Evolutionary conservation across 2,888 invertebrate species (phyloP).

Genomic region (Barypeithes pellucidus): DNA sequence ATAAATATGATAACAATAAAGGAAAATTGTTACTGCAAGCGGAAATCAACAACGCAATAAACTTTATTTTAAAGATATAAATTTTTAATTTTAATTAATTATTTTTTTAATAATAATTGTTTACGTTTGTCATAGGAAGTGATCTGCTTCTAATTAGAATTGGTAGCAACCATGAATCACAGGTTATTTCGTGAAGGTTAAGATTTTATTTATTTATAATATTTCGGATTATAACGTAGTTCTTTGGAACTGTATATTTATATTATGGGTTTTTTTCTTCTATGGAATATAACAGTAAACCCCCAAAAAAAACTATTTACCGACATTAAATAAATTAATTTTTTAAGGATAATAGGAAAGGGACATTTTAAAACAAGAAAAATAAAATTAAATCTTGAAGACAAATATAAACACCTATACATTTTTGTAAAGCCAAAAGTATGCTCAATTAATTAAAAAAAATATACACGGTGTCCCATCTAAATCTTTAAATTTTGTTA

Average conservation of each 20-base stretch:
- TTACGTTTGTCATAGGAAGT: slow-evolving; percentile 34
- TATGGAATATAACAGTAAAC: background rate
- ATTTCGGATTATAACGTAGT: slow-evolving; percentile 6
- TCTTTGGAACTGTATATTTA: slow-evolving; percentile 4
- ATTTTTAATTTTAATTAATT: slow-evolving; percentile 23
- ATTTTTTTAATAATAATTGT: slow-evolving; percentile 29
- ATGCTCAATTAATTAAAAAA: too few species aligned
- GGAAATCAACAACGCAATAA: slow-evolving; percentile 25
- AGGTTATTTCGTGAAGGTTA: slow-evolving; percentile 34
- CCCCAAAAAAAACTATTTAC: background rate
- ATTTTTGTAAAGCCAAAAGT: too few species aligned
- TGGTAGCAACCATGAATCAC: slow-evolving; percentile 33
- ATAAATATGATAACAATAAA: slow-evolving; percentile 1
- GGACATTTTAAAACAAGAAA: too few species aligned
- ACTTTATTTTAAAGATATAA: slow-evolving; percentile 23
- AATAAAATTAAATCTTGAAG: too few species aligned
- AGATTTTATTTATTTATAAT: slow-evolving; percentile 14
- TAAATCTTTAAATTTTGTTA: too few species aligned
- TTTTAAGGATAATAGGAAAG: too few species aligned
- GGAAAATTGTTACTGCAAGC: slow-evolving; percentile 21
- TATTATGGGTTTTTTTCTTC: slow-evolving; percentile 20
- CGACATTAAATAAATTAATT: too few species aligned
- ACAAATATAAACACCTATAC: too few species aligned
- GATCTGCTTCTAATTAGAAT: slow-evolving; percentile 36
- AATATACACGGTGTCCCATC: too few species aligned